Evolutionary conservation across 2,113 vertebrate species (phyloP).

Genomic region (Leucoraja erinaceus): DNA sequence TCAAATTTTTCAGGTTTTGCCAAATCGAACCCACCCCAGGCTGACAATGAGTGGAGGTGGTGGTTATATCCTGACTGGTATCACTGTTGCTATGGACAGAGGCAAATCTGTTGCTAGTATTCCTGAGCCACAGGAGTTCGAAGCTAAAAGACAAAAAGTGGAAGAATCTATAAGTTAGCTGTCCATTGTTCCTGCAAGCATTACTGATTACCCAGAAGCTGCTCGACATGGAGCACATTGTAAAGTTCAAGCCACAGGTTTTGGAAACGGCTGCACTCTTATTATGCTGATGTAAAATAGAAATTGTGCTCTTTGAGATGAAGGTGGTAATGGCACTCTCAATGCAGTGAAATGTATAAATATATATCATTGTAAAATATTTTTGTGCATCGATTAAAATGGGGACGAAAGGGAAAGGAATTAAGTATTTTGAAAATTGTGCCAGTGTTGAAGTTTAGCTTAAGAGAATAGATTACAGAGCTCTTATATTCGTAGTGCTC

Average conservation of each 20-base stretch:
- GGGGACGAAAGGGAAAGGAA: neutral
- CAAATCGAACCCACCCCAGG: slow-evolving; percentile 86
- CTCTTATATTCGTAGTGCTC: neutral
- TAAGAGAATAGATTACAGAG: neutral
- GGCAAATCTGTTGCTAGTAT: slow-evolving; percentile 46
- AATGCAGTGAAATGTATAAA: neutral
- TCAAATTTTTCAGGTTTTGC: slow-evolving; percentile 67
- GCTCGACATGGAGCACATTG: neutral
- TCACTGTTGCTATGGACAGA: slow-evolving; percentile 63
- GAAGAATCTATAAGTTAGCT: slow-evolving; percentile 56
- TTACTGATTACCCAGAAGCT: neutral
- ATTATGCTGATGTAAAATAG: neutral
- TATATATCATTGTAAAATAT: slow-evolving; percentile 3
- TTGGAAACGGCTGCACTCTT: neutral
- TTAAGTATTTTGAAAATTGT: neutral
- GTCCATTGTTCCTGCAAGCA: neutral
- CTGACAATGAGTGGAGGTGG: slow-evolving; percentile 88
- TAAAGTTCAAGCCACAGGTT: neutral
- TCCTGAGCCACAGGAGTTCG: slow-evolving; percentile 47
- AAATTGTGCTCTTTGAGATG: neutral
- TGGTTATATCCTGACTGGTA: slow-evolving; percentile 85
- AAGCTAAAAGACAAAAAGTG: slow-evolving; percentile 74
- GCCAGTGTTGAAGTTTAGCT: neutral
- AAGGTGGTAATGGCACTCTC: neutral
- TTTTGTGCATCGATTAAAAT: neutral